A percentile compares a stretch with the other conserved stretches of the same genome.
Evolutionary conservation across 2,888 invertebrate species (phyloP).

Genomic region (Dryobota labecula): DNA sequence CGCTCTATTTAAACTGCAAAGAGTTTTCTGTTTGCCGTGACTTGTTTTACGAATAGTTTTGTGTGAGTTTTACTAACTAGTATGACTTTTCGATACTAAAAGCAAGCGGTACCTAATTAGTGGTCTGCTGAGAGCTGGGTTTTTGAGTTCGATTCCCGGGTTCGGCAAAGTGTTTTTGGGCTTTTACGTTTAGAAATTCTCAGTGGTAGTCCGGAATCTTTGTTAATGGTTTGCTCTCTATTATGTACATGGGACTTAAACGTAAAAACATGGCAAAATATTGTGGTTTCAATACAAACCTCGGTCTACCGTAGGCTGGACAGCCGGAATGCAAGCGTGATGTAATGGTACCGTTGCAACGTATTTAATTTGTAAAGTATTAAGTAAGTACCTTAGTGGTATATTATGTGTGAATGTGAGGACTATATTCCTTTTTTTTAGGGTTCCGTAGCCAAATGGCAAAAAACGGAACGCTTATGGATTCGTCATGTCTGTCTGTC

Average conservation of each 20-base stretch:
- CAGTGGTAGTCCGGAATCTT: background rate
- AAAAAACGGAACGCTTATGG: no score
- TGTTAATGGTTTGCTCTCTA: background rate
- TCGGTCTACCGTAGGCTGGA: background rate
- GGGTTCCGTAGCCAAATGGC: no score
- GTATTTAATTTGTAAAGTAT: no score
- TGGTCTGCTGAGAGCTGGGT: background rate
- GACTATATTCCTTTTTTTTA: no score
- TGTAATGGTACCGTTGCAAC: no score
- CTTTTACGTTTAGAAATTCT: background rate
- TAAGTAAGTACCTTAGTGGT: no score
- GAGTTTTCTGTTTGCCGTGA: constrained; percentile 5
- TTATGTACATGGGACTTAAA: background rate
- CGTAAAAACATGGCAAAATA: background rate
- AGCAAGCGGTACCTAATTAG: background rate
- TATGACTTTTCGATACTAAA: background rate
- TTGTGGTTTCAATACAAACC: background rate
- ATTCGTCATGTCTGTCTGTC: no score
- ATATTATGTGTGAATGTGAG: no score
- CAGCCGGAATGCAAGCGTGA: background rate
- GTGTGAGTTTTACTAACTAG: background rate
- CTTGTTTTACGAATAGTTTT: constrained; percentile 21
- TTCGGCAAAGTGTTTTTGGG: background rate
- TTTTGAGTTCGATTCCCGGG: background rate
- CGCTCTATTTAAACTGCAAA: constrained; percentile 9